These are phyloP conservation scores for Hemaris fuciformis DNA, from an alignment of 2,888 invertebrate species.

Conservation along the genomic window DNA sequence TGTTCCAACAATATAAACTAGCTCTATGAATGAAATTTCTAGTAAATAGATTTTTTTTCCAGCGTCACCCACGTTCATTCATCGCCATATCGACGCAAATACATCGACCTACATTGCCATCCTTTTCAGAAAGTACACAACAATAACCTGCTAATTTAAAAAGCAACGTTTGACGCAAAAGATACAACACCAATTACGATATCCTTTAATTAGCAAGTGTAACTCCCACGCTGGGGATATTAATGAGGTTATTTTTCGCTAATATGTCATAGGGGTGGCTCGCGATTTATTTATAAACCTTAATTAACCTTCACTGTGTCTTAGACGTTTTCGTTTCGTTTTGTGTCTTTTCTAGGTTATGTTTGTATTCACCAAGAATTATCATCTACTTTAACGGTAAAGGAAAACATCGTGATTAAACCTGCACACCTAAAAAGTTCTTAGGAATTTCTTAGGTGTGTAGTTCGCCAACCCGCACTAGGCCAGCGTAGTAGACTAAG, in stretches of 20 bases:
- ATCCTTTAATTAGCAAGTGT: slow-evolving; percentile 34
- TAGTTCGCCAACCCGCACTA: too few relatives aligned
- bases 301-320: too few relatives aligned
- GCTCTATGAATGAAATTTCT: not conserved
- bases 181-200: slow-evolving; percentile 23
- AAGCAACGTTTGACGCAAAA: slow-evolving; percentile 15
- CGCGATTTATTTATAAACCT: too few relatives aligned
- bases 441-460: too few relatives aligned
- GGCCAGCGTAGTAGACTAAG: too few relatives aligned
- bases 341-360: too few relatives aligned
- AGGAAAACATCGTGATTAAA: too few relatives aligned
- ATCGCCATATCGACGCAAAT: not conserved
- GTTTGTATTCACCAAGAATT: too few relatives aligned
- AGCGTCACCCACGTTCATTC: not conserved
- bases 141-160: slow-evolving; percentile 14
- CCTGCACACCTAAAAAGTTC: too few relatives aligned
- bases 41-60: not conserved
- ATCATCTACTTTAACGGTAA: too few relatives aligned
- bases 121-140: slow-evolving; percentile 5
- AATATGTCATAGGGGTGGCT: slow-evolving; percentile 2
- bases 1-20: too few relatives aligned
- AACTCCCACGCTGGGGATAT: slow-evolving; percentile 22
- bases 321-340: too few relatives aligned
- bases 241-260: not conserved
- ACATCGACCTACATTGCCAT: slow-evolving; percentile 5